Evolutionary conservation across 2,888 invertebrate species (phyloP), one percentile per base, ranked within the genome.

Genomic region (Exephanes ischioxanthus): DNA sequence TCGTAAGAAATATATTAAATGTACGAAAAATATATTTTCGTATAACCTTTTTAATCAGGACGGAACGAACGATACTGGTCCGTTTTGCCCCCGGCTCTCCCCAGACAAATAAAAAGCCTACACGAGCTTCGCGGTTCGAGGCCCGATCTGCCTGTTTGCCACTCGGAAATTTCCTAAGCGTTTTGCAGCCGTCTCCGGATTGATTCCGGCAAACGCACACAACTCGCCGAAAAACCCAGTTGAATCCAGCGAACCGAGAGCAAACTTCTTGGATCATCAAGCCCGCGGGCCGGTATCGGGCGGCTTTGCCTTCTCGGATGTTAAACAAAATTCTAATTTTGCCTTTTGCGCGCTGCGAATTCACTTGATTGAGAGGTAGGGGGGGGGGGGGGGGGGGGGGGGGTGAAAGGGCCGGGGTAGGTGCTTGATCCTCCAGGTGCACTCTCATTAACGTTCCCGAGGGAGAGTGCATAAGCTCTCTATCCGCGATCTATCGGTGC

Each of bases 251-350:
- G 61, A n/a, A 16, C 16, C 30, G 6, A 30, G 16, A 51, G 30
- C 30, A 70, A 61, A 61, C 45, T 70, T 61, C 9, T 26, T 16
- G 30, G 61, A 58, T 70, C 58, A 55, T 77, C 67, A 37, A 66
- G 51, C 33, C 33, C 6, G 16, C n/a, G 16, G 4, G 33, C 22
- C 6, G 19, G 63, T 66, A 7, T 72, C 5, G 67, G 67, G 48
- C 61, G 37, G 53, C 58, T 78, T 63, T 45, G 37, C 68, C 51
- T 63, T 48, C 48, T 30, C 41, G 75, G 4, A 61, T 61, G 30
- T 73, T 66, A 79, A 83, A 85, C 68, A 70, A 81, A 81, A 81
- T 73, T 55, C 51, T 53, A 63, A 72, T 80, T 80, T 67, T 61
- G 53, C 51, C 58, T 67, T 73, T 78, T 33, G 70, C 58, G 19